Conservation (phyloP, 2,797 vertebrate species). For the Pelochelys cantorii region DNA sequence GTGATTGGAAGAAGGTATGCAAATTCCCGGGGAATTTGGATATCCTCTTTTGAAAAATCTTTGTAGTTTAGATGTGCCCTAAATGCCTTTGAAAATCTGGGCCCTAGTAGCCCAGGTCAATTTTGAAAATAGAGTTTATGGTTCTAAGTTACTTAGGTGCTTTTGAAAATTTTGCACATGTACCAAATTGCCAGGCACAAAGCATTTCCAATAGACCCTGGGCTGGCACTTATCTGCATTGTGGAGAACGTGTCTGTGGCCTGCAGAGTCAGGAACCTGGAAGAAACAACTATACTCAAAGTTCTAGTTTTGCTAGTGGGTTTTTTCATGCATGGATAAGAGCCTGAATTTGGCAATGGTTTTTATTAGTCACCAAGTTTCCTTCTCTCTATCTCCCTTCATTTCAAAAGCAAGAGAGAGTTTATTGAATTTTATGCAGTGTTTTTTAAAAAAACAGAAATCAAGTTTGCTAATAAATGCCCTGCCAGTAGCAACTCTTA, state of each 20-base stretch:
- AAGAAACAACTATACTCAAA: not conserved
- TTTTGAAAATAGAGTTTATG: not conserved
- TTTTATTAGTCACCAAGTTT: not conserved
- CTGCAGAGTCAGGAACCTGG: not conserved
- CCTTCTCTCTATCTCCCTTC: rapidly evolving
- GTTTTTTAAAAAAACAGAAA: not conserved
- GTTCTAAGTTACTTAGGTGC: not conserved
- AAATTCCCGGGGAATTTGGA: too few species aligned
- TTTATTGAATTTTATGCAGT: not conserved
- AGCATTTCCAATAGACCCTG: not conserved
- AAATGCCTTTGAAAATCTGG: not conserved
- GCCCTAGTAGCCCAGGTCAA: not conserved
- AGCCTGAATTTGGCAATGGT: not conserved
- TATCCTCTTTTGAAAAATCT: too few species aligned
- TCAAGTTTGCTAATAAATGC: rapidly evolving
- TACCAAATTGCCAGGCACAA: not conserved
- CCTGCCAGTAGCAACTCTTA: not conserved
- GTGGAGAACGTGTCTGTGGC: not conserved
- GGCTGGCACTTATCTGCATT: rapidly evolving
- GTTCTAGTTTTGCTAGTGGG: rapidly evolving
- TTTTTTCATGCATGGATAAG: not conserved
- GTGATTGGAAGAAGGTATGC: too few species aligned
- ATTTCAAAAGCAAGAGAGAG: not conserved
- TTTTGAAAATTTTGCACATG: not conserved
- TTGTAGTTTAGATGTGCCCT: not conserved